Evolutionary conservation across 2,113 vertebrate species (phyloP).

Genomic region (Mesocricetus auratus): DNA sequence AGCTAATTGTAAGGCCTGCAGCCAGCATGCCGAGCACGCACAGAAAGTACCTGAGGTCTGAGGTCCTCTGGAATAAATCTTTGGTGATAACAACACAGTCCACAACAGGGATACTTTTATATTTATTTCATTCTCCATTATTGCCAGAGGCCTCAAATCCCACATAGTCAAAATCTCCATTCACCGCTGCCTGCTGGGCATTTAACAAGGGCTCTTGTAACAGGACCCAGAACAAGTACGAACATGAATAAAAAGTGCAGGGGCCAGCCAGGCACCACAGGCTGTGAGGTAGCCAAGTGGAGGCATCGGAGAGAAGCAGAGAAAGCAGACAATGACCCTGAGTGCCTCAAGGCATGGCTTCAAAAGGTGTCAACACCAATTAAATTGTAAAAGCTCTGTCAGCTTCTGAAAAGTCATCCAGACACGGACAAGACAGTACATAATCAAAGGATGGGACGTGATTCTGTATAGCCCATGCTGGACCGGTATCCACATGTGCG

Average conservation of each 20-base stretch:
- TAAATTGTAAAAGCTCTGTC: conserved; percentile 90
- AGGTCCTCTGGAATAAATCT: conserved; percentile 83
- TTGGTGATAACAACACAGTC: conserved; percentile 82
- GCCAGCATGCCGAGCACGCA: conserved; percentile 60
- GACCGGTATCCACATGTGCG: conserved; percentile 58
- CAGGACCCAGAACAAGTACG: conserved; percentile 85
- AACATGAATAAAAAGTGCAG: conserved; percentile 88
- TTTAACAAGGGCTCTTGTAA: conserved; percentile 89
- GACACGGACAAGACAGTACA: conserved; percentile 86
- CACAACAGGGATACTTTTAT: conserved; percentile 86
- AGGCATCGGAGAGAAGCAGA: conserved; percentile 85
- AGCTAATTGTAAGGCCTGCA: conserved; percentile 79
- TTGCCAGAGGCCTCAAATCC: conserved; percentile 87
- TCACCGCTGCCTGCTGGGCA: conserved; percentile 89
- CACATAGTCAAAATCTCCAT: conserved; percentile 88
- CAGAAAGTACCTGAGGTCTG: conserved; percentile 77
- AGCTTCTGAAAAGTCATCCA: conserved; percentile 88
- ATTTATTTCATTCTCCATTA: conserved; percentile 84
- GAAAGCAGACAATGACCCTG: conserved; percentile 88
- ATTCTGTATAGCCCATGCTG: conserved; percentile 79
- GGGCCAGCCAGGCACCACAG: conserved; percentile 87
- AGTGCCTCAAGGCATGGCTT: conserved; percentile 88
- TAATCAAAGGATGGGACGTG: conserved; percentile 85
- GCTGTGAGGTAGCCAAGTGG: conserved; percentile 86
- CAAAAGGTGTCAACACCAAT: conserved; percentile 91